Evolutionary conservation across 2,888 invertebrate species (phyloP), one percentile per base, ranked within the genome.

Genomic region (Herminia tarsipennalis): DNA sequence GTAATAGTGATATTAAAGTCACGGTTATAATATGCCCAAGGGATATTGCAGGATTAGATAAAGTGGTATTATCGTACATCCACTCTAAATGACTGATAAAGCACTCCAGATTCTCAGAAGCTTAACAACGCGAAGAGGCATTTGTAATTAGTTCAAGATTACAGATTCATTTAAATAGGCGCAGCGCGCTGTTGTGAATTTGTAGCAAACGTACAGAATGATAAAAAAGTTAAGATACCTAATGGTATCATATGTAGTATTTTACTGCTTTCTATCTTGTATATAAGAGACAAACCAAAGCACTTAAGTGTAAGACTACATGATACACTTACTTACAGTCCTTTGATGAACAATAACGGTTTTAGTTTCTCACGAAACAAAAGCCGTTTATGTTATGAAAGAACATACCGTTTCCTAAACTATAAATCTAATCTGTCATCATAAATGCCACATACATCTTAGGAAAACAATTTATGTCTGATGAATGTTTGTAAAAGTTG

Each of bases 341-440:
- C n/a, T n/a, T 30, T 30, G 21, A 33, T 35, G 14, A 35, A 5
- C 27, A 42, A 29, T 4, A 36, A 36, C 30, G 1, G 13, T 30
- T 17, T 21, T 12, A 24, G 13, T 36, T n/a, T 36, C 29, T 22
- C 22, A 17, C 12, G 22, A 38, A 43, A 32, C 30, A 37, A 43
- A 30, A 36, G 14, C 24, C 18, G 9, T 32, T 33, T 24, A 36
- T 30, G 12, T 43, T 43, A 43, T 43, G 43, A 43, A 36, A 21
- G 35, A 29, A 35, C 28, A 24, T 33, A 35, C 18, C 18, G 29
- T 57, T 43, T 38, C 14, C 36, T 18, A 32, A 44, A 46, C 24
- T 35, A 43, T 52, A 29, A 45, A 52, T 38, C 24, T 28, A 24
- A 49, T 43, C 22, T 45, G 41, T 44, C 29, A 50, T 38, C 34